These are phyloP conservation scores for Gorsachius goisagi DNA, from an alignment of 2,113 vertebrate species.

Conservation along the genomic window DNA sequence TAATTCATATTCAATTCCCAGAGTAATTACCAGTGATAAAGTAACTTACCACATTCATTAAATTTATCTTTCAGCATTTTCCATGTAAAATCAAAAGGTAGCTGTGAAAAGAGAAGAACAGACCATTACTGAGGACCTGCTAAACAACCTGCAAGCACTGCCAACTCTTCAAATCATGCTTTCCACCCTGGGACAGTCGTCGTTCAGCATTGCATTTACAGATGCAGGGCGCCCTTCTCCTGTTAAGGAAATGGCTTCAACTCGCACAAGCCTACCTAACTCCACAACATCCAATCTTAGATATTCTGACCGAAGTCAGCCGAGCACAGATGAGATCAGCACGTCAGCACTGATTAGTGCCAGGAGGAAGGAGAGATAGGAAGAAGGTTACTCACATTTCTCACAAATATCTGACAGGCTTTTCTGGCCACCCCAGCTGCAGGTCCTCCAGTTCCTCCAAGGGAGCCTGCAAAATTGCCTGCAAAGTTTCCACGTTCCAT, in stretches of 20 bases:
- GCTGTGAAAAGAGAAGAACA: conserved; percentile 71
- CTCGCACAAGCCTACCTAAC: background rate
- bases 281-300: rapidly evolving
- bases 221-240: background rate
- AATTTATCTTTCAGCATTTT: conserved; percentile 99
- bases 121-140: background rate
- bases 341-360: rapidly evolving
- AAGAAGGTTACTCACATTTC: conserved; percentile 85
- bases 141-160: background rate
- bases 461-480: conserved; percentile 84
- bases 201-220: background rate
- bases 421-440: conserved; percentile 86
- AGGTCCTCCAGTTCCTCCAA: conserved; percentile 84
- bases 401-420: conserved; percentile 98
- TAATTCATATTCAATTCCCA: background rate
- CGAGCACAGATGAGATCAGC: rapidly evolving
- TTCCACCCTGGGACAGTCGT: background rate
- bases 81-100: conserved; percentile 98
- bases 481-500: conserved; percentile 92
- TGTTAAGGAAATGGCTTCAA: background rate
- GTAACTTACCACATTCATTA: conserved; percentile 89
- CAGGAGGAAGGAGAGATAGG: background rate
- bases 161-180: background rate
- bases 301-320: background rate
- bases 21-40: background rate